Evolutionary conservation across 1,140 invertebrate species (phyloP), one percentile per base, ranked within the genome.

Genomic region (Subanguina moxae): DNA sequence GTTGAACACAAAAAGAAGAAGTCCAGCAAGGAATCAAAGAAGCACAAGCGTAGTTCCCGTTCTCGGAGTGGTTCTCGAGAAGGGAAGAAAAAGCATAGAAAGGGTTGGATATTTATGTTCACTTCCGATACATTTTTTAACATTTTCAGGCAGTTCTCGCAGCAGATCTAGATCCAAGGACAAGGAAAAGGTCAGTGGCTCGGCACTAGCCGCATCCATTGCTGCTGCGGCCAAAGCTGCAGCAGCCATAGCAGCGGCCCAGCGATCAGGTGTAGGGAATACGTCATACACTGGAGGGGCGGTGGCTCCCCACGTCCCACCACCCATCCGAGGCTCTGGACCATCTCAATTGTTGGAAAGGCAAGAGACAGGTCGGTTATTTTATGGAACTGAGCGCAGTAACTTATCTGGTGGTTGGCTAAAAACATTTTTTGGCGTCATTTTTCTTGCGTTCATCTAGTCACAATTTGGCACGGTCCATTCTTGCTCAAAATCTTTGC

Each of bases 121-220:
- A 11, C 32, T 52, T n/a, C 9, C 25, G n/a, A 19, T 21, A 8
- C n/a, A 25, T 59, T 25, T 59, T 5, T 59, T 59, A 11, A 59
- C 7, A 27, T 57, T 21, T 57, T 38, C 32, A 38, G 32, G 3
- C 3, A n/a, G n/a, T 28, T 21, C 23, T n/a, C 30, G 43, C 46
- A 72, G 45, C 45, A 64, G 69, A 63, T 70, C 65, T 8, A 58
- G 70, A 8, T 72, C 67, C 9, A 69, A 56, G 25, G 61, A 65
- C 28, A 67, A 42, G 62, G 52, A 67, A 21, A 71, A 43, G 48
- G 70, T 64, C 48, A 25, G 30, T 42, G 45, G 42, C 13, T 25
- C 58, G 1, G 57, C 30, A 21, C 58, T 28, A 25, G 23, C 27
- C 5, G 64, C 48, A 1, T 62, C 56, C 19, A 64, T 62, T 17